Conservation (phyloP, 2,797 vertebrate genomes). For the Coendou prehensilis region DNA sequence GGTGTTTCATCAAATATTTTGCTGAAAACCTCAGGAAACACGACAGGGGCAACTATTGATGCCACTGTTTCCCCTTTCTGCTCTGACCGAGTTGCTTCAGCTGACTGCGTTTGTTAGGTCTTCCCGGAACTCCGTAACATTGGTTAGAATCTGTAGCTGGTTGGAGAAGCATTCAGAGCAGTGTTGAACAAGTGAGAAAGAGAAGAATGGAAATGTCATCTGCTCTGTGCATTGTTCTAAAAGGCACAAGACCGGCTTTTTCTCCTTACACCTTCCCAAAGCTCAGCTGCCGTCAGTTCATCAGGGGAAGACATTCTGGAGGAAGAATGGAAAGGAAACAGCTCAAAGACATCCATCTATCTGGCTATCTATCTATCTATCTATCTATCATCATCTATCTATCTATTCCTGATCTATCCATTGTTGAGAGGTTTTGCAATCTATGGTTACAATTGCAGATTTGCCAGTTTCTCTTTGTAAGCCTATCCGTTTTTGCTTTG, state of each 20-base stretch:
- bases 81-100: not conserved
- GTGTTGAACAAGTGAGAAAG: not conserved
- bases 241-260: not conserved
- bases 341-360: too few relatives aligned
- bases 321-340: not conserved
- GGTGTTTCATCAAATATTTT: not conserved
- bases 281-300: not conserved
- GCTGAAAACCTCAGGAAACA: not conserved
- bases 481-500: not conserved
- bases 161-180: not conserved
- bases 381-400: not conserved
- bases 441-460: not conserved
- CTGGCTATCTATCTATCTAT: too few relatives aligned
- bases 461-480: not conserved
- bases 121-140: not conserved
- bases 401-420: not conserved
- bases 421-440: not conserved
- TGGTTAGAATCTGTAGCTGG: not conserved
- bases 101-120: accelerated
- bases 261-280: not conserved
- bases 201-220: not conserved
- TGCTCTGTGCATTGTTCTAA: not conserved
- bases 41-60: too few relatives aligned
- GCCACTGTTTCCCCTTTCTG: not conserved
- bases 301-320: not conserved